Conservation (phyloP, 2,888 invertebrate genomes). For the Drosophila borborema region DNA sequence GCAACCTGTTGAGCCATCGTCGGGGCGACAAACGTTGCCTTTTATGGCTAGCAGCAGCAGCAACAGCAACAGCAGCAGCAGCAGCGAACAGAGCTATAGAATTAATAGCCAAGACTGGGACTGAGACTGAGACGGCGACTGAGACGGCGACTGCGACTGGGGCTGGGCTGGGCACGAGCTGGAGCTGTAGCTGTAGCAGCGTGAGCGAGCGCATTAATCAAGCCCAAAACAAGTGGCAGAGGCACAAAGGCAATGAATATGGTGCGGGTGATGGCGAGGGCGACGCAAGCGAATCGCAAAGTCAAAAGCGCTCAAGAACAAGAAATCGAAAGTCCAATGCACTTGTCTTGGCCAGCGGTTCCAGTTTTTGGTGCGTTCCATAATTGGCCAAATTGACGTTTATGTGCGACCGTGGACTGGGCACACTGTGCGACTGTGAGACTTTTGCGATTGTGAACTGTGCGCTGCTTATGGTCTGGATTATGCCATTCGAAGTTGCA, state of each 20-base stretch:
- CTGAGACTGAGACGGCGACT: conserved; percentile 26
- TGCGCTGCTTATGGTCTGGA: conserved; percentile 57
- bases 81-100: conserved; percentile 52
- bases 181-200: conserved; percentile 37
- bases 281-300: conserved; percentile 17
- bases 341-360: conserved; percentile 60
- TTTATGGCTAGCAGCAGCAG: conserved; percentile 61
- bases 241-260: conserved; percentile 28
- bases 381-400: conserved; percentile 79
- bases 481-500: conserved; percentile 65
- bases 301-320: conserved; percentile 37
- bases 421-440: conserved; percentile 17
- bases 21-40: conserved; percentile 76
- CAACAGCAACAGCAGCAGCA: conserved; percentile 23
- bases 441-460: conserved; percentile 11
- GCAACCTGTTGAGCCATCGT: conserved; percentile 75
- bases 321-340: conserved; percentile 77
- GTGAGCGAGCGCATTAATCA: conserved; percentile 71
- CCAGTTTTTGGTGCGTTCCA: conserved; percentile 60
- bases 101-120: conserved; percentile 67
- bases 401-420: conserved; percentile 65
- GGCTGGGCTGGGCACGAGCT: conserved; percentile 63
- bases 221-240: conserved; percentile 72
- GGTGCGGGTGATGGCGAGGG: conserved; percentile 15
- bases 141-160: conserved; percentile 28